Base-by-base conservation (phyloP, 2,888 invertebrate species). In the Tachina grossa region DNA sequence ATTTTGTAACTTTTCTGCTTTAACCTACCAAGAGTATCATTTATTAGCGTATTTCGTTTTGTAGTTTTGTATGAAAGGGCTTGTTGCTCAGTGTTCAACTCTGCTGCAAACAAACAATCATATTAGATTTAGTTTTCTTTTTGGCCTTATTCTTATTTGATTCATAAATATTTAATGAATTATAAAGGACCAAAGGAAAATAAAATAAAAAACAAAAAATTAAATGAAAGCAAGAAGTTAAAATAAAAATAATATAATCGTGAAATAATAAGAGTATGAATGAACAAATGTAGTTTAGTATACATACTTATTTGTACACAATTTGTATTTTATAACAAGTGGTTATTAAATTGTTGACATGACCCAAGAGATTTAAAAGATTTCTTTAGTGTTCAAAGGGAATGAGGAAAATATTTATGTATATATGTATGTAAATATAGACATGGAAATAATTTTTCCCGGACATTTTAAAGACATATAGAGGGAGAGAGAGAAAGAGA, bases 81-180 rank as follows among this genome's bases (percentile, higher is more conserved):
- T 43, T 61, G 78, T 57, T 49, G 78, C 59, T 49, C 41, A 31
- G 51, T 72, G 59, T 43, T 65, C 14, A 61, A 47, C 65, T 74
- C 41, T 72, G 59, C 31, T 31, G 31, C 31, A 31, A 31, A 31
- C 41, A 63, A 47, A 47, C 59, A 77, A 59, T 76, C 61, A 57
- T 49, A 13, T 68, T 61, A 61, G 69, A 49, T 57, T 59, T 71
- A 31, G 11, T 39, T 22, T 55, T 55, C 11, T 16, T 39, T n/a
- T 57, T 59, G 51, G 49, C 49, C 14, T 61, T 53, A 16, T 69
- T 71, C 51, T 55, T 72, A 43, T 76, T 74, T 65, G 39, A 74
- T 83, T 79, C 75, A 83, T 85, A 83, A 83, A 85, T 85, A 83
- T 85, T 83, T 85, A 76, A 85, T 85, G 79, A 83, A 80, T 80